These are phyloP conservation scores for Chlamydotis undulata DNA, from an alignment of 2,113 vertebrate genomes.

Conservation along the genomic window DNA sequence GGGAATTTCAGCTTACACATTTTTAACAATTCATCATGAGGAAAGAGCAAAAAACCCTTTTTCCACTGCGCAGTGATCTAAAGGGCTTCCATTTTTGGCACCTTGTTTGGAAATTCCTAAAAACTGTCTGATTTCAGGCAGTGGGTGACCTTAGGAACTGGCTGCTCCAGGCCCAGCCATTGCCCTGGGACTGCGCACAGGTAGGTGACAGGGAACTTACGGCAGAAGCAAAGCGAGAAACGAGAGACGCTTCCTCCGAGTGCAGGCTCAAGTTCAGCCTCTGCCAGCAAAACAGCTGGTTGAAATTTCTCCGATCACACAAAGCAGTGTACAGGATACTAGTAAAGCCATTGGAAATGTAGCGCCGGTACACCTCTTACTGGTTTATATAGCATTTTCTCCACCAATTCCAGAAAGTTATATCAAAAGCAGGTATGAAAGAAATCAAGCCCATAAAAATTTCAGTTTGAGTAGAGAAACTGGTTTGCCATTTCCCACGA, in stretches of 20 bases:
- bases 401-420: background rate
- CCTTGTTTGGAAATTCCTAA: background rate
- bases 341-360: background rate
- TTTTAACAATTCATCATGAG: background rate
- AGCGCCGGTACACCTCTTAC: background rate
- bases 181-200: background rate
- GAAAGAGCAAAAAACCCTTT: background rate
- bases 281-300: background rate
- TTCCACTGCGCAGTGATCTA: background rate
- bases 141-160: background rate
- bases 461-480: background rate
- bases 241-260: background rate
- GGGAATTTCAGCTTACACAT: background rate
- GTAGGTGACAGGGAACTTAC: fast-evolving
- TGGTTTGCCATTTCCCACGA: background rate
- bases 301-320: background rate
- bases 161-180: background rate
- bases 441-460: background rate
- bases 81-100: background rate
- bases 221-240: background rate
- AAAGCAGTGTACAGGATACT: background rate
- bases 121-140: background rate
- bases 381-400: background rate
- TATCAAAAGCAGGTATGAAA: background rate
- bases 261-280: background rate